Evolutionary conservation across 2,797 vertebrate species (phyloP), one percentile per base, ranked within the genome.

Genomic region (Chanos chanos): DNA sequence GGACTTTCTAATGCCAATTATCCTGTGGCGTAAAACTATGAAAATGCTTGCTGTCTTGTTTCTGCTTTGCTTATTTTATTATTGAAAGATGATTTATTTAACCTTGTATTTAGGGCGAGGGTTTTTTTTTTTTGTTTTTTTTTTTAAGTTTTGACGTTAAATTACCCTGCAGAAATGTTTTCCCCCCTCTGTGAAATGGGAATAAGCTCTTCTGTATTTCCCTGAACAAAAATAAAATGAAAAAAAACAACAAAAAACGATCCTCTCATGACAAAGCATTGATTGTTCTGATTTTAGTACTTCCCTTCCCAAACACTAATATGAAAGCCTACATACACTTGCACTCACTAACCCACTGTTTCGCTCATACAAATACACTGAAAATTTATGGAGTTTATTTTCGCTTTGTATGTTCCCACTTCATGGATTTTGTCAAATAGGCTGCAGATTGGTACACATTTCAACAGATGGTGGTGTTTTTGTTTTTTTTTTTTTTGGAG

Each of bases 231-330:
- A 13, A 66, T 36, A 27, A 59, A 19, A 44, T 43, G 68, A n/a
- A n/a, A n/a, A n/a, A n/a, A n/a, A n/a, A n/a, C n/a, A n/a, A n/a
- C n/a, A n/a, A n/a, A n/a, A n/a, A n/a, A n/a, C n/a, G n/a, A n/a
- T n/a, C n/a, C n/a, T 63, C 34, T 75, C 65, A 76, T 71, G 66
- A 77, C 67, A 78, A 74, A 59, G 57, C 34, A 34, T 55, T 69
- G 60, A 56, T 64, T 77, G 72, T 66, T 54, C 55, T 7, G 18
- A 48, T 61, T 41, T 58, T 50, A 57, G 36, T 16, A 27, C 48
- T 43, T 30, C 31, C 43, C 16, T 2, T 28, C 22, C 5, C 1
- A 51, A 49, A 18, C 21, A 49, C 39, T 4, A 7, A 19, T 9
- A 15, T 49, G 2, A 34, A 49, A 39, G 44, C 9, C 1, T 44